Conservation (phyloP, 2,113 vertebrate genomes). For the Neolamprologus longior region DNA sequence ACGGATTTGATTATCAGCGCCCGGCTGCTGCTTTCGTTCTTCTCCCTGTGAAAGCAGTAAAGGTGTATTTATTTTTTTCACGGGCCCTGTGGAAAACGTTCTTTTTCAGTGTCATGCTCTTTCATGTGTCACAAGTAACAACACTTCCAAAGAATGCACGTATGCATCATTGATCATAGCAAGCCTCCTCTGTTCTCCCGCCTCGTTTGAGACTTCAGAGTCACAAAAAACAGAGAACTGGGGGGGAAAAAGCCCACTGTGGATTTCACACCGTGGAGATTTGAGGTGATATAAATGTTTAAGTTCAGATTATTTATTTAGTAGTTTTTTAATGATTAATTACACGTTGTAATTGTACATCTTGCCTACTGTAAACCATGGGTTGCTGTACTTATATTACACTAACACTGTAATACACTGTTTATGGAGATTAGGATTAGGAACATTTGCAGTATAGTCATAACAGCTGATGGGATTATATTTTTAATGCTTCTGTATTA, state of each 20-base stretch:
- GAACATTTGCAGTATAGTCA: neutral
- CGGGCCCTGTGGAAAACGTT: neutral
- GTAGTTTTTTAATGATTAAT: neutral
- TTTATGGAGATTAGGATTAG: neutral
- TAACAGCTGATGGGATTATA: neutral
- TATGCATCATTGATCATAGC: neutral
- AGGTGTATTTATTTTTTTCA: neutral
- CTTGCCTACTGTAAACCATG: rapidly evolving
- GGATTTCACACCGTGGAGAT: neutral
- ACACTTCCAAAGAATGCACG: neutral
- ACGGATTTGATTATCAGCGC: rapidly evolving
- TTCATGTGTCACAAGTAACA: neutral
- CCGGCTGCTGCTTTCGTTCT: rapidly evolving
- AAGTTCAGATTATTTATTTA: neutral
- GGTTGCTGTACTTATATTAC: neutral
- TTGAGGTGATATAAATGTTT: neutral
- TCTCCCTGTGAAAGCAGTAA: neutral
- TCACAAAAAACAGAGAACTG: neutral
- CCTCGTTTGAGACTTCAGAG: neutral
- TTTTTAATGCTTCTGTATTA: neutral
- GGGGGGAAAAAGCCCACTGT: neutral
- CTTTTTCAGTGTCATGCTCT: neutral
- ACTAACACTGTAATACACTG: neutral
- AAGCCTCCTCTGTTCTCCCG: rapidly evolving
- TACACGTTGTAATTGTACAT: neutral